Percentiles rank a stretch among this genome's conserved stretches.
Evolutionary conservation across 2,113 vertebrate genomes (phyloP).

Genomic region (Oreochromis tanganicae): DNA sequence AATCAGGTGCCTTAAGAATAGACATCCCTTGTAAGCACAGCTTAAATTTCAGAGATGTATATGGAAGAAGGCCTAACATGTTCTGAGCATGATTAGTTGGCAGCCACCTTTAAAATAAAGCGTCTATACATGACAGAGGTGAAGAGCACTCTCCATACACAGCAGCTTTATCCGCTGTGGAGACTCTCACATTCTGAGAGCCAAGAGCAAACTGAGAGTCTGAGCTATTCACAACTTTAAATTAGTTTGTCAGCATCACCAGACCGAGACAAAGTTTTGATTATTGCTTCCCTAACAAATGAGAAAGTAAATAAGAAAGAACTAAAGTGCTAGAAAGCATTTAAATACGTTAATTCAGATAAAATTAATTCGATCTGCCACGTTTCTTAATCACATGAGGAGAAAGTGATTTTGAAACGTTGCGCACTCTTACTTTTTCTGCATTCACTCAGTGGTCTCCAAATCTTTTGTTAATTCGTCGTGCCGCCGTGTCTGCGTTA

Average conservation of each 20-base stretch:
- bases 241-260: constrained; percentile 18
- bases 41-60: not conserved
- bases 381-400: not conserved
- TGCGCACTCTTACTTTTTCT: not conserved
- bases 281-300: not conserved
- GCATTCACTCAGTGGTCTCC: not conserved
- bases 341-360: not conserved
- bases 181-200: not conserved
- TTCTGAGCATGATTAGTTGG: not conserved
- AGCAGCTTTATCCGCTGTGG: not conserved
- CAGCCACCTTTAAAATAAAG: not conserved
- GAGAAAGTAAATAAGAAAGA: not conserved
- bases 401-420: not conserved
- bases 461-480: not conserved
- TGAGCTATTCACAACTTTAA: constrained; percentile 2
- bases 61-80: not conserved
- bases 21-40: not conserved
- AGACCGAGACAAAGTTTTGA: not conserved
- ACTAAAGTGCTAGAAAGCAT: not conserved
- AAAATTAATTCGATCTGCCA: not conserved
- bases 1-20: not conserved
- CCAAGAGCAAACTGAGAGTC: not conserved
- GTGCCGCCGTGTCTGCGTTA: not conserved
- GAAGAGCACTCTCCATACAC: not conserved
- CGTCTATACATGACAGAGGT: not conserved